Evolutionary conservation across 2,113 vertebrate genomes (phyloP).

Genomic region (Macquaria australasica): DNA sequence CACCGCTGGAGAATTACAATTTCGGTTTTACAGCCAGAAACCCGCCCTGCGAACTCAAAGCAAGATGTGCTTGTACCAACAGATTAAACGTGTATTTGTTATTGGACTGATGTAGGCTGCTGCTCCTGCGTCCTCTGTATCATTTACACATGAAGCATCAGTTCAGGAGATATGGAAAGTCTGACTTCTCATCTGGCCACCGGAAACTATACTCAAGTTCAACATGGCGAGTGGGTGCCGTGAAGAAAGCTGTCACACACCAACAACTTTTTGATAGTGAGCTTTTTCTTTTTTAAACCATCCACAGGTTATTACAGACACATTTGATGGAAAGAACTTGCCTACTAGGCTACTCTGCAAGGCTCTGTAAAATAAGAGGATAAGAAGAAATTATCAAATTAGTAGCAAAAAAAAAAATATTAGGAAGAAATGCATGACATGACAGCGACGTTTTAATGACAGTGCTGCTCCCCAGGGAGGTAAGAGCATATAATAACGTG

Average conservation of each 20-base stretch:
- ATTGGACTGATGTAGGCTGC: not conserved
- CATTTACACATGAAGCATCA: not conserved
- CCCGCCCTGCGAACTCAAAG: slow-evolving; percentile 32
- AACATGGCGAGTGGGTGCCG: slow-evolving; percentile 50
- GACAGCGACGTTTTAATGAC: not conserved
- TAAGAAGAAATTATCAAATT: fast-evolving
- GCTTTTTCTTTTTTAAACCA: too few relatives aligned
- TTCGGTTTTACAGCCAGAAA: slow-evolving; percentile 28
- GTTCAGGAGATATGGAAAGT: not conserved
- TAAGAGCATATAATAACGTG: not conserved
- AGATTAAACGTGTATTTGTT: not conserved
- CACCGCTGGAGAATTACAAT: slow-evolving; percentile 23
- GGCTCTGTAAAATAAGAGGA: not conserved
- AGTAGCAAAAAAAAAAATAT: too few relatives aligned
- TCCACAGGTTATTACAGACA: not conserved
- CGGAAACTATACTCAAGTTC: slow-evolving; percentile 35
- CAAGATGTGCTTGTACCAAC: not conserved
- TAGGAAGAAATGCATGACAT: not conserved
- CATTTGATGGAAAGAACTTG: not conserved
- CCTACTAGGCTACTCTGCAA: not conserved
- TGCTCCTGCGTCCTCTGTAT: not conserved
- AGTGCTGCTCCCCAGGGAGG: not conserved
- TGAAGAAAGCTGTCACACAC: not conserved
- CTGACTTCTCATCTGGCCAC: slow-evolving; percentile 6
- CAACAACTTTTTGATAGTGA: not conserved